Percentiles rank a stretch among this genome's conserved stretches.
These are phyloP conservation scores for Rhabditoides inermis DNA, from an alignment of 2,888 invertebrate genomes.

Conservation along the genomic window DNA sequence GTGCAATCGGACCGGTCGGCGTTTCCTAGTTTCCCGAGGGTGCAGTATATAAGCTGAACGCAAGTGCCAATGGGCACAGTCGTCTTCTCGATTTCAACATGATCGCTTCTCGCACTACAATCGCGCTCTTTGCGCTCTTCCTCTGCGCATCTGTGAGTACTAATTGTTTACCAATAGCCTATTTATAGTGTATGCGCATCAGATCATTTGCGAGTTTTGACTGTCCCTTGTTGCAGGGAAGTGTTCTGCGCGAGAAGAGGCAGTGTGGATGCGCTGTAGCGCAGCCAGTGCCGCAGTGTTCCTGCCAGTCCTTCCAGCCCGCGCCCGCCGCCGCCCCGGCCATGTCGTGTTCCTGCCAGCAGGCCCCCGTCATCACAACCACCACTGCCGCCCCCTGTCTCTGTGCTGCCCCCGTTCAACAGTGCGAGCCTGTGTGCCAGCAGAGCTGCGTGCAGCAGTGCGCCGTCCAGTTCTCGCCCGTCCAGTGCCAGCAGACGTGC, in stretches of 20 bases:
- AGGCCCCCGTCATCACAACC: slow-evolving; percentile 19
- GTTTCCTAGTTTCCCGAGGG: too few species aligned
- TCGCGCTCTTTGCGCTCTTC: too few species aligned
- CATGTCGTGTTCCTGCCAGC: slow-evolving; percentile 25
- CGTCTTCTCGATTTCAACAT: too few species aligned
- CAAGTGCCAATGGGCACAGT: too few species aligned
- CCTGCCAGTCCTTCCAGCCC: slow-evolving; percentile 10
- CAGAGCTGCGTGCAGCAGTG: slow-evolving; percentile 22
- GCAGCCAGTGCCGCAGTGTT: slow-evolving; percentile 16
- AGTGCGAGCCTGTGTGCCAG: slow-evolving; percentile 27
- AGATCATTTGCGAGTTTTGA: slow-evolving; percentile 8
- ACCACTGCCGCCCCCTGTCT: slow-evolving; percentile 6
- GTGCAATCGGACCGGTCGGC: too few species aligned
- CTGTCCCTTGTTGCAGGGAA: slow-evolving; percentile 13
- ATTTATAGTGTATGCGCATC: too few species aligned
- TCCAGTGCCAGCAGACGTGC: slow-evolving; percentile 15
- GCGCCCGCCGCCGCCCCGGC: slow-evolving; percentile 10
- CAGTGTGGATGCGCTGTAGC: slow-evolving; percentile 26
- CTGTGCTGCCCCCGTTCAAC: background rate
- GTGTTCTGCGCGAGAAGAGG: slow-evolving; percentile 26
- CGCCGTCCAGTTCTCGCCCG: slow-evolving; percentile 13
- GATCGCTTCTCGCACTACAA: too few species aligned
- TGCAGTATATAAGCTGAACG: too few species aligned
- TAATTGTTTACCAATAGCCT: too few species aligned
- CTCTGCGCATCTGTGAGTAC: too few species aligned